Evolutionary conservation across 2,113 vertebrate genomes (phyloP), one percentile per base, ranked within the genome.

Genomic region (Bostrychus sinensis): DNA sequence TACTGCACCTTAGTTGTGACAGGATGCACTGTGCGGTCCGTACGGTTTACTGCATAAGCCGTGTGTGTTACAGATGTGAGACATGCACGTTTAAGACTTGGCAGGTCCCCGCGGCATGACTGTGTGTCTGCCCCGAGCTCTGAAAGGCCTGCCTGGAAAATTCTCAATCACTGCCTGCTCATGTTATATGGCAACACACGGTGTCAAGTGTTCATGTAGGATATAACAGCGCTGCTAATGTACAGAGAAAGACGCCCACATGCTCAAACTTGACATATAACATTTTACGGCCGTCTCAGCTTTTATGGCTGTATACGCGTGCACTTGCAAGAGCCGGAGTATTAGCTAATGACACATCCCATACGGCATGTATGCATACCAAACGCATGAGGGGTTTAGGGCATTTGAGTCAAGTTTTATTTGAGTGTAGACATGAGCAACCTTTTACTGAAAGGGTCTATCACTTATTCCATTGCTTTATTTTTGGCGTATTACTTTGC

Each of bases 101-200:
- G 78, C 87, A 64, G 63, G 23, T 13, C 19, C 41, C 54, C 2
- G 43, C 69, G 16, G 20, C 46, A 82, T 84, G 85, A 86, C 85
- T 78, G 78, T 71, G 75, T 84, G 78, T 86, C 78, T 88, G 81
- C 70, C 60, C 62, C 56, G 30, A 73, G 68, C 53, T 82, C 72
- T 39, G 57, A 45, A 77, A 66, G 30, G 1, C 7, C 73, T 50
- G 70, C 56, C 80, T 86, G 82, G 87, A 84, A 89, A 85, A 69
- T 70, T 32, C 46, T 28, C 62, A 69, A 59, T 77, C 73, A 71
- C 66, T 22, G 65, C 32, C 46, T 66, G 56, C 73, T 74, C 68
- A 46, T 63, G 61, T 70, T 39, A 66, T 77, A 67, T 71, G 77
- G 79, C 78, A 77, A 78, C 38, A 66, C 64, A 38, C 41, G 65